A percentile compares a stretch with the other conserved stretches of the same genome.
Conservation (phyloP, 2,888 invertebrate genomes). For the Melipona beecheii region DNA sequence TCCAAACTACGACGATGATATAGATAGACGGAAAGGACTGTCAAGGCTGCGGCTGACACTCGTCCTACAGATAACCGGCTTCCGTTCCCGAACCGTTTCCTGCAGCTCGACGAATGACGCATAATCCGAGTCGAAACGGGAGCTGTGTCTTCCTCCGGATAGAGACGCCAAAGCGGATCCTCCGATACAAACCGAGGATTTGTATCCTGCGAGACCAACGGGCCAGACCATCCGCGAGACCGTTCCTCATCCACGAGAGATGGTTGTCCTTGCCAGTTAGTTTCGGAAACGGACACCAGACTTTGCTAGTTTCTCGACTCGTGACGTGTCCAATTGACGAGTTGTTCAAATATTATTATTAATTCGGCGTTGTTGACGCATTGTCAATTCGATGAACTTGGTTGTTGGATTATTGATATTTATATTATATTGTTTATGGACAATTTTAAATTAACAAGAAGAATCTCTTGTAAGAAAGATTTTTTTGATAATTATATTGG, state of each 20-base stretch:
- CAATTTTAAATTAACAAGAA: too few species aligned
- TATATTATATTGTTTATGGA: too few species aligned
- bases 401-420: too few species aligned
- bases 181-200: constrained; percentile 53
- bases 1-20: constrained; percentile 39
- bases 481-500: too few species aligned
- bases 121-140: constrained; percentile 56
- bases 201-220: constrained; percentile 2
- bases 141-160: constrained; percentile 41
- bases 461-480: too few species aligned
- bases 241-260: neutral
- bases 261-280: constrained; percentile 4
- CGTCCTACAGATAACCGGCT: constrained; percentile 60
- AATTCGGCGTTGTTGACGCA: too few species aligned
- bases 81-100: constrained; percentile 60
- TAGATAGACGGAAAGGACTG: constrained; percentile 53
- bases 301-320: neutral
- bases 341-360: too few species aligned
- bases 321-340: too few species aligned
- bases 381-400: too few species aligned
- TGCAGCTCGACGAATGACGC: constrained; percentile 58
- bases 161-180: constrained; percentile 48
- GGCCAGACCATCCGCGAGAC: neutral
- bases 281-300: neutral
- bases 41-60: constrained; percentile 53